Base-by-base conservation (phyloP, 2,797 vertebrate species). In the Sebastiscus albofasciatus region DNA sequence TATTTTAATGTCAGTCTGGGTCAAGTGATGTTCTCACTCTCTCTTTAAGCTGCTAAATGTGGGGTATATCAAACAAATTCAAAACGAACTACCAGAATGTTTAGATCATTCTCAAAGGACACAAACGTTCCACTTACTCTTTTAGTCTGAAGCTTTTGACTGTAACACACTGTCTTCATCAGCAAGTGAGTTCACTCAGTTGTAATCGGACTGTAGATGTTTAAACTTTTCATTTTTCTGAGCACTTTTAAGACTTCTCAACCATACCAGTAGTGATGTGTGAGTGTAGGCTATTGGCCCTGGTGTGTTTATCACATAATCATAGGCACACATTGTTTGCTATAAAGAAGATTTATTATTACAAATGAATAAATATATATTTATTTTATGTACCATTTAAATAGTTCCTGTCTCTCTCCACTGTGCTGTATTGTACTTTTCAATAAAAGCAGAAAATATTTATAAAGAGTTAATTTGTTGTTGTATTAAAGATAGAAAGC, bases 1-100 rank as follows among this genome's bases (percentile, higher is more conserved):
- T 85, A 83, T 89, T 86, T 85, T 80, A 70, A 72, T 54, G 68
- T 74, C 75, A 78, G 71, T 78, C 74, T 82, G 72, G 74, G 70
- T 88, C 46, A 72, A 59, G 69, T 10, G 7, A 62, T 49, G 52
- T 68, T 71, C 74, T 80, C 60, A 6, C 61, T 81, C 62, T 24
- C 33, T 20, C 64, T 58, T 71, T 34, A 49, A 67, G 67, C 49
- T 39, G 36, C 24, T 65, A 4, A 52, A 20, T n/a, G 49, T 46
- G 16, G 6, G 56, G 58, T 59, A 80, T 36, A 66, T 65, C 6
- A 64, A 72, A 26, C 60, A 69, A 55, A 59, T 55, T 31, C 18
- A 52, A 65, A 75, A 64, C 16, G 3, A 4, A 33, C 16, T 4
- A 3, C 58, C 31, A 69, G 8, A 29, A 31, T 64, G 24, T 74